These are phyloP conservation scores for Polypterus senegalus DNA, from an alignment of 2,113 vertebrate species.

Conservation along the genomic window DNA sequence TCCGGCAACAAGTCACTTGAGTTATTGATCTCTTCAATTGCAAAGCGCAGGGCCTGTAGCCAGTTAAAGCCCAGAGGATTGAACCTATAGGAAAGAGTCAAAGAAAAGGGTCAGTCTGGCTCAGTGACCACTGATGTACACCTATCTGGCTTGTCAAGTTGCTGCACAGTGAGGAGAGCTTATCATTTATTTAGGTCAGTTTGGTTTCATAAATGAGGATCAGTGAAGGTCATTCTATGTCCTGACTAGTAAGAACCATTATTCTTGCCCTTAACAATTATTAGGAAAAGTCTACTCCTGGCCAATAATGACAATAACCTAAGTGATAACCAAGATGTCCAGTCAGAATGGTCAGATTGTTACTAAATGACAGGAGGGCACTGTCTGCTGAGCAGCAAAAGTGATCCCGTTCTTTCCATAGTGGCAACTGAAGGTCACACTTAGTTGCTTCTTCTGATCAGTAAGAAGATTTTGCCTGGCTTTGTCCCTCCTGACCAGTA, in stretches of 20 bases:
- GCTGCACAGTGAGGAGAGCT: neutral
- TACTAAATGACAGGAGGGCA: too few species aligned
- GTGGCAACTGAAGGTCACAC: too few species aligned
- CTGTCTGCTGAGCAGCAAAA: too few species aligned
- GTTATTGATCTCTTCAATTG: constrained; percentile 13
- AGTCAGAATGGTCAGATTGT: too few species aligned
- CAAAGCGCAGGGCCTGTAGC: constrained; percentile 5
- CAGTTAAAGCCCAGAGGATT: neutral
- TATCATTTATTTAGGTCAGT: neutral
- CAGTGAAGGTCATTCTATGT: neutral
- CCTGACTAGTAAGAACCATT: neutral
- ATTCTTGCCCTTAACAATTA: neutral
- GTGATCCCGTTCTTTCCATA: too few species aligned
- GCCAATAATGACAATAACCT: too few species aligned
- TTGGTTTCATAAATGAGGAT: neutral
- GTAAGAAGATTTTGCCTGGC: too few species aligned
- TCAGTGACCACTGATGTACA: neutral
- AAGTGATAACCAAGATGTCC: too few species aligned
- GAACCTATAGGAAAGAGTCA: neutral
- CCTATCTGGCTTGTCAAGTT: neutral
- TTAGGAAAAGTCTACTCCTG: neutral
- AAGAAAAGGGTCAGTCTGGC: neutral
- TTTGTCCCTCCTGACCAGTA: too few species aligned
- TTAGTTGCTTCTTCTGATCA: too few species aligned
- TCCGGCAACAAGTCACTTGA: neutral